phyloP scores from a whole-genome alignment of 2,113 vertebrate species.

The Rhizomys pruinosus region DNA sequence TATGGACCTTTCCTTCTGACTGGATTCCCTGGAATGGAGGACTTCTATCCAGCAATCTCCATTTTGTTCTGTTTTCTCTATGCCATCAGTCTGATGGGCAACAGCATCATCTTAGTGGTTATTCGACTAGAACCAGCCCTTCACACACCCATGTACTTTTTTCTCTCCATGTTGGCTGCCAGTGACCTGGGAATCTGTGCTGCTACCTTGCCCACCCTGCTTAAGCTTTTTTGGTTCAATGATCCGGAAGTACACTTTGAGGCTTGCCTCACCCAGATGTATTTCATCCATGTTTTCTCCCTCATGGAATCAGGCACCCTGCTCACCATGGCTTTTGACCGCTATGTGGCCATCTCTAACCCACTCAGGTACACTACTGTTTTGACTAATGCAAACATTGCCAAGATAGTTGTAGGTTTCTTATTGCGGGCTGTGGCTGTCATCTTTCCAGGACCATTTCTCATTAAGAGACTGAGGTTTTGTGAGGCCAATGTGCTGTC shows the following conservation, averaged over 20 bases:
- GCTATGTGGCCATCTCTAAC: slow-evolving; percentile 56
- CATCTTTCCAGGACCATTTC: not conserved
- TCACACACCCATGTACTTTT: not conserved
- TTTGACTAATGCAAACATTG: slow-evolving; percentile 23
- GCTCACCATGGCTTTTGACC: slow-evolving; percentile 50
- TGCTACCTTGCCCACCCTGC: slow-evolving; percentile 61
- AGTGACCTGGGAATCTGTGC: slow-evolving; percentile 62
- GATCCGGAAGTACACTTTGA: slow-evolving; percentile 7
- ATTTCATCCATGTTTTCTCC: slow-evolving; percentile 56
- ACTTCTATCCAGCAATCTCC: slow-evolving; percentile 47
- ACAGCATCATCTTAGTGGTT: not conserved
- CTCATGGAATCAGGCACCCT: slow-evolving; percentile 42
- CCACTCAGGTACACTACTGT: slow-evolving; percentile 43
- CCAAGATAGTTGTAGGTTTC: not conserved
- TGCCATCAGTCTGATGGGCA: slow-evolving; percentile 36
- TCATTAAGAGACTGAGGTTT: slow-evolving; percentile 46
- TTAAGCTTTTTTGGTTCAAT: slow-evolving; percentile 70
- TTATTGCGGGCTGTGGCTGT: not conserved
- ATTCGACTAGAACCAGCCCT: not conserved
- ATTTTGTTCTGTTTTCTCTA: slow-evolving; percentile 62
- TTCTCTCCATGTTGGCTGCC: not conserved
- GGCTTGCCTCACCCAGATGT: slow-evolving; percentile 60
- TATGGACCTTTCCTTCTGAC: slow-evolving; percentile 40
- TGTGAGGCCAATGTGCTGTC: slow-evolving; percentile 9
- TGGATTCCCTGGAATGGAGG: slow-evolving; percentile 56